phyloP scores from a whole-genome alignment of 2,888 invertebrate species.

The Brenthis hecate region DNA sequence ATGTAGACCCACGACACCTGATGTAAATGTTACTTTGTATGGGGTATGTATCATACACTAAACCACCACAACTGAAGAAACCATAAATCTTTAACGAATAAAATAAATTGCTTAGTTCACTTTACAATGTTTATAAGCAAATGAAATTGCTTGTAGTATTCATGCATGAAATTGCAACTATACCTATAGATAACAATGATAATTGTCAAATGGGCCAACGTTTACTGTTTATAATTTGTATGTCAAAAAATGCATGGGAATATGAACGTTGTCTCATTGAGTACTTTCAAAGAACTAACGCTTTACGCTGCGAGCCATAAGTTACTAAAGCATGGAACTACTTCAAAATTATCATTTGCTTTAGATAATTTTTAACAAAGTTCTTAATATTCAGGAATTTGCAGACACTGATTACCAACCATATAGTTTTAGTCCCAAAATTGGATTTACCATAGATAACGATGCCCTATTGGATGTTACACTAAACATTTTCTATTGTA shows the following conservation, averaged over 20 bases:
- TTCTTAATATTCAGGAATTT: constrained; percentile 73
- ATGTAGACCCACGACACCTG: constrained; percentile 76
- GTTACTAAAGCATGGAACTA: constrained; percentile 58
- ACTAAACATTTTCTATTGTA: constrained; percentile 57
- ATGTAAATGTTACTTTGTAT: constrained; percentile 61
- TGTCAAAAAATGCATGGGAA: constrained; percentile 27
- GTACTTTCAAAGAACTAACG: constrained; percentile 55
- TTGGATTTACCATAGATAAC: constrained; percentile 67
- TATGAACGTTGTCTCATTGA: constrained; percentile 46
- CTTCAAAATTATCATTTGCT: constrained; percentile 43
- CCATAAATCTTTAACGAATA: constrained; percentile 7
- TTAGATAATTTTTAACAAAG: constrained; percentile 54
- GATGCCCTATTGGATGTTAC: constrained; percentile 52
- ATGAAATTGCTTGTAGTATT: constrained; percentile 51
- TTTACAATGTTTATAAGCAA: constrained; percentile 22
- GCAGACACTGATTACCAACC: constrained; percentile 58
- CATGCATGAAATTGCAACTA: constrained; percentile 50
- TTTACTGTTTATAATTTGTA: constrained; percentile 21
- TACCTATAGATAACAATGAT: constrained; percentile 22
- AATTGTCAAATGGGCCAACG: constrained; percentile 29
- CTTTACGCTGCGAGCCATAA: constrained; percentile 57
- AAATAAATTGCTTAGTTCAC: constrained; percentile 31
- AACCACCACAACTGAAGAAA: constrained; percentile 11
- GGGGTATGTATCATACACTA: constrained; percentile 64
- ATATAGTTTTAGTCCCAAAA: constrained; percentile 71